Conservation (phyloP, 2,888 invertebrate species). For the Parthenolecanium corni region DNA sequence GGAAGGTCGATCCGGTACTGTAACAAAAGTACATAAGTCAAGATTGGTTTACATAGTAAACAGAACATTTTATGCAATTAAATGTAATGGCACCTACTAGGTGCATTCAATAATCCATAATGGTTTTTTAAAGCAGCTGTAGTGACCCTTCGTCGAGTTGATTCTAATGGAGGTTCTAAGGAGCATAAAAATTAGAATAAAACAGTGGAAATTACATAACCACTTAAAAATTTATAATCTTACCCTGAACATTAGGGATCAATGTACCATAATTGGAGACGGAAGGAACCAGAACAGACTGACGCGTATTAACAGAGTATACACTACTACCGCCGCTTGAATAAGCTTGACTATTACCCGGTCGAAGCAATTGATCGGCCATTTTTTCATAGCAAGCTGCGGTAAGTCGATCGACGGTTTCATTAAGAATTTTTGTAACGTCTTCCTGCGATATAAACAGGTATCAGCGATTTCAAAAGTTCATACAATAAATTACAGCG, state of each 20-base stretch:
- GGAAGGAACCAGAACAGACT: no score
- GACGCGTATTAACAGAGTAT: no score
- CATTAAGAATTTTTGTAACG: neutral
- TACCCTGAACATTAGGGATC: neutral
- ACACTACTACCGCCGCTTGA: neutral
- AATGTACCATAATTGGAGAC: neutral
- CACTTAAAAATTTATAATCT: neutral
- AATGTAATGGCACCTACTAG: no score
- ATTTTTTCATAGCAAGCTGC: neutral
- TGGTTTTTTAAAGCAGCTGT: no score
- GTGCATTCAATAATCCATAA: no score
- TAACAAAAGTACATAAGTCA: no score
- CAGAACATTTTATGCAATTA: no score
- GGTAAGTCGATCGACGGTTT: neutral
- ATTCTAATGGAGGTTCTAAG: no score
- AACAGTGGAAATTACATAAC: slow-evolving; percentile 2
- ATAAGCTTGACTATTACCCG: neutral
- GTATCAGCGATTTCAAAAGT: neutral
- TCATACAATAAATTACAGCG: neutral
- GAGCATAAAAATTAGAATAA: neutral
- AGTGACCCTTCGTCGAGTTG: no score
- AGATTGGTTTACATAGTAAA: no score
- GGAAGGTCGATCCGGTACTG: no score
- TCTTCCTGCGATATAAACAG: neutral
- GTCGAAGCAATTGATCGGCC: neutral